Percentiles rank a stretch among this genome's conserved stretches.
phyloP scores from a whole-genome alignment of 2,113 vertebrate genomes.

The Hepsetus odoe region DNA sequence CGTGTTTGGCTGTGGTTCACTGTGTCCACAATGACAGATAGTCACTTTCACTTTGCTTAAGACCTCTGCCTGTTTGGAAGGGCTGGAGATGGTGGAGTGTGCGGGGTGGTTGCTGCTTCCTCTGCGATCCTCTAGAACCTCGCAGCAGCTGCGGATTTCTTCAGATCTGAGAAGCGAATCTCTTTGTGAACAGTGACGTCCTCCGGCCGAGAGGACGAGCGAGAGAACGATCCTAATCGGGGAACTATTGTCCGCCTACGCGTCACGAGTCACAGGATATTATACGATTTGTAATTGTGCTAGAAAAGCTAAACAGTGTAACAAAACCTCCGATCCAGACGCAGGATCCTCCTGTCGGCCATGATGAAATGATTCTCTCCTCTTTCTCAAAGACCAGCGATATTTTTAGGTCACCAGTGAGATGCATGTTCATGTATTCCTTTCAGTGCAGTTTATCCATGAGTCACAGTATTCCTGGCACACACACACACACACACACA shows the following conservation, averaged over 20 bases:
- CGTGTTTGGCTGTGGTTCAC: no score
- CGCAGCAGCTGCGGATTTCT: no score
- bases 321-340: neutral
- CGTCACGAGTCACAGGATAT: neutral
- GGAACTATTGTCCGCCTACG: neutral
- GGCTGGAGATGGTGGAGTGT: neutral
- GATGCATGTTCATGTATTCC: neutral
- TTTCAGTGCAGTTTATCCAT: neutral
- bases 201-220: neutral
- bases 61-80: no score
- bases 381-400: neutral
- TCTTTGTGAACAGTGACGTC: neutral
- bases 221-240: neutral
- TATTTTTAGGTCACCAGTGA: neutral
- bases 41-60: no score
- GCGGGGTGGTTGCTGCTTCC: neutral
- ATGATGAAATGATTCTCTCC: neutral
- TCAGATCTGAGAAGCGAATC: neutral
- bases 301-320: neutral
- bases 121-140: neutral
- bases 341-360: neutral
- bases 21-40: no score
- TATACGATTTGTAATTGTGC: neutral
- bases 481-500: neutral
- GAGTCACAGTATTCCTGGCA: constrained; percentile 1